Percentiles rank a stretch among this genome's conserved stretches.
phyloP scores from a whole-genome alignment of 2,888 invertebrate species.

The Trachelus tabidus region DNA sequence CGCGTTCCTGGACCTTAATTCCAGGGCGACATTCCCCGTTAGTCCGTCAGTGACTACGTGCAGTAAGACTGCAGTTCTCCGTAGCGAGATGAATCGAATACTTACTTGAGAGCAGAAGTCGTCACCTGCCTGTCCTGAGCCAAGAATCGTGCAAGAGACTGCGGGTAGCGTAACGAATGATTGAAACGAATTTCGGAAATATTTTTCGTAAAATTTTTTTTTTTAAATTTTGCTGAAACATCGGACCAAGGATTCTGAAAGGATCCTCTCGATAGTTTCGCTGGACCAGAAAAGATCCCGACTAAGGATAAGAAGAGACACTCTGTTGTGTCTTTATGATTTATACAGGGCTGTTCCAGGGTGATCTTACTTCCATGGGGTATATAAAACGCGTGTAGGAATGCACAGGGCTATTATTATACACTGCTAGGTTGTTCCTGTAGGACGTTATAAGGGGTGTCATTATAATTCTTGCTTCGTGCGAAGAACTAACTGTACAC shows the following conservation, averaged over 20 bases:
- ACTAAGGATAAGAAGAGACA: neutral
- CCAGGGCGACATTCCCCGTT: constrained; percentile 44
- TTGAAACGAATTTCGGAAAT: neutral
- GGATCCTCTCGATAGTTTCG: neutral
- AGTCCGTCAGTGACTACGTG: constrained; percentile 21
- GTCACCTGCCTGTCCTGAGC: neutral
- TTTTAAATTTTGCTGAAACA: neutral
- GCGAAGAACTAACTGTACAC: constrained; percentile 53
- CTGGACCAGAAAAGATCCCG: neutral
- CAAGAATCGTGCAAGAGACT: neutral
- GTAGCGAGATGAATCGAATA: constrained; percentile 3
- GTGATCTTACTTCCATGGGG: constrained; percentile 1
- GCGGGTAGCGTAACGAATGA: neutral
- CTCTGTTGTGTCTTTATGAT: neutral
- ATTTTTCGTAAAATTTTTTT: neutral
- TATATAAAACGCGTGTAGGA: constrained; percentile 27
- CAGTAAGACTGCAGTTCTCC: neutral
- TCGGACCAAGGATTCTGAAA: neutral
- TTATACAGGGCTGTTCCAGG: neutral
- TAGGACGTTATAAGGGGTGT: constrained; percentile 26
- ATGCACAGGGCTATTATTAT: constrained; percentile 14
- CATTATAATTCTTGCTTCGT: constrained; percentile 56
- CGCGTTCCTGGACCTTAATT: constrained; percentile 41
- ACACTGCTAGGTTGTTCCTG: neutral
- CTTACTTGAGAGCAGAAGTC: neutral